Evolutionary conservation across 2,113 vertebrate genomes (phyloP).

Genomic region (Rutilus rutilus): DNA sequence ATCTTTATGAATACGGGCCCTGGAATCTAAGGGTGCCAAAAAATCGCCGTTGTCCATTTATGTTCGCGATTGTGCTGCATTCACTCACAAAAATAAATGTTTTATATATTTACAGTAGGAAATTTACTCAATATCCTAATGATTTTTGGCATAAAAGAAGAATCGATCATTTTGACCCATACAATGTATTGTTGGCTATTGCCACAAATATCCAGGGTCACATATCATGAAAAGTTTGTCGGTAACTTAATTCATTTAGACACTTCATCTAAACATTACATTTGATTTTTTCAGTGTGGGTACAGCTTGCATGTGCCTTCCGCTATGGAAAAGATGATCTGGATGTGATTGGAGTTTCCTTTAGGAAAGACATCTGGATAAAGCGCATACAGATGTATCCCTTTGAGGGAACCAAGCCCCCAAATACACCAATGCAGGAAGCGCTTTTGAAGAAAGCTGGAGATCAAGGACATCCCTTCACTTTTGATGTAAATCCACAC

Average conservation of each 20-base stretch:
- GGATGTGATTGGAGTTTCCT: constrained; percentile 87
- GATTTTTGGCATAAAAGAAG: no score
- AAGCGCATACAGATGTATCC: constrained; percentile 82
- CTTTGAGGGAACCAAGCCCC: constrained; percentile 51
- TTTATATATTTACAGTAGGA: no score
- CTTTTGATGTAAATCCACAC: constrained; percentile 77
- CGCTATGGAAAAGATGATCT: constrained; percentile 88
- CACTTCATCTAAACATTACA: background rate
- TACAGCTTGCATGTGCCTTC: constrained; percentile 86
- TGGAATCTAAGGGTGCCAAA: no score
- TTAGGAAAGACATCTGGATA: constrained; percentile 89
- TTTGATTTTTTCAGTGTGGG: constrained; percentile 75
- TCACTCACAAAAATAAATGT: no score
- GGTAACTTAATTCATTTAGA: background rate
- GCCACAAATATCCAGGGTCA: no score
- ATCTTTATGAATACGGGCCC: no score
- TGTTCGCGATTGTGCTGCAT: no score
- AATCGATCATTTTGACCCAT: no score
- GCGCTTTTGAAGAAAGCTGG: constrained; percentile 83
- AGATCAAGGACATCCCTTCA: constrained; percentile 83
- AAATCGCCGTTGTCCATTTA: no score
- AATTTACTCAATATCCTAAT: no score
- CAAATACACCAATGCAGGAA: constrained; percentile 80
- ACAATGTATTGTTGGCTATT: no score
- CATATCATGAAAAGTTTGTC: background rate